phyloP scores from a whole-genome alignment of 2,888 invertebrate species.

The Caenorhabditis sp. region DNA sequence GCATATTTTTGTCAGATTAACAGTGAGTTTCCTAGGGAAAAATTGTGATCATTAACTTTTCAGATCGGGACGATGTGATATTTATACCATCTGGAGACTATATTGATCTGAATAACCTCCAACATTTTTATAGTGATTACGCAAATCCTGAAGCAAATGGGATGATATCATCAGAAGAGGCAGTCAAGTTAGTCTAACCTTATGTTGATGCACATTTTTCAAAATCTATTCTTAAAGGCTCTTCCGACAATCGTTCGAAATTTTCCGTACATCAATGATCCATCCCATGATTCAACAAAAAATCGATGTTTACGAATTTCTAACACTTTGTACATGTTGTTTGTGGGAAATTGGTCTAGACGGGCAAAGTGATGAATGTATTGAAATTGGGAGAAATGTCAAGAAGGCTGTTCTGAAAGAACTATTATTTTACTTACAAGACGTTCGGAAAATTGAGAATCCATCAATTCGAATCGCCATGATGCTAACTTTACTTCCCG shows the following conservation, averaged over 20 bases:
- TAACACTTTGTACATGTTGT: conserved; percentile 19
- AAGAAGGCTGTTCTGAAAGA: conserved; percentile 23
- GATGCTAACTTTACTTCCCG: conserved; percentile 19
- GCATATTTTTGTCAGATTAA: conserved; percentile 28
- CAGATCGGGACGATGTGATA: conserved; percentile 11
- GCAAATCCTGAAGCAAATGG: background rate
- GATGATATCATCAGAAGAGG: conserved; percentile 11
- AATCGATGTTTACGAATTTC: conserved; percentile 27
- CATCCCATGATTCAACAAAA: conserved; percentile 25
- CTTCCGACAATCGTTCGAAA: conserved; percentile 27
- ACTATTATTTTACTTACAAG: conserved; percentile 16
- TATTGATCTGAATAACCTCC: conserved; percentile 25
- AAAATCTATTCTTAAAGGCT: conserved; percentile 20
- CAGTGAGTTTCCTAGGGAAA: background rate
- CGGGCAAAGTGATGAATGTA: conserved; percentile 24
- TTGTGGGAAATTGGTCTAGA: conserved; percentile 38
- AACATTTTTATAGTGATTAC: conserved; percentile 8
- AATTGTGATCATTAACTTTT: background rate
- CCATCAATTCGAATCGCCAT: conserved; percentile 21
- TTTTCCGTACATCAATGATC: conserved; percentile 15
- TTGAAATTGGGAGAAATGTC: conserved; percentile 16
- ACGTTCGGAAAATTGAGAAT: conserved; percentile 15
- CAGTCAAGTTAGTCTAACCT: too few species aligned
- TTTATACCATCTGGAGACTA: conserved; percentile 33
- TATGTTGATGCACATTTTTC: background rate